These are phyloP conservation scores for Dendrolimus houi DNA, from an alignment of 2,888 invertebrate species.

Conservation along the genomic window DNA sequence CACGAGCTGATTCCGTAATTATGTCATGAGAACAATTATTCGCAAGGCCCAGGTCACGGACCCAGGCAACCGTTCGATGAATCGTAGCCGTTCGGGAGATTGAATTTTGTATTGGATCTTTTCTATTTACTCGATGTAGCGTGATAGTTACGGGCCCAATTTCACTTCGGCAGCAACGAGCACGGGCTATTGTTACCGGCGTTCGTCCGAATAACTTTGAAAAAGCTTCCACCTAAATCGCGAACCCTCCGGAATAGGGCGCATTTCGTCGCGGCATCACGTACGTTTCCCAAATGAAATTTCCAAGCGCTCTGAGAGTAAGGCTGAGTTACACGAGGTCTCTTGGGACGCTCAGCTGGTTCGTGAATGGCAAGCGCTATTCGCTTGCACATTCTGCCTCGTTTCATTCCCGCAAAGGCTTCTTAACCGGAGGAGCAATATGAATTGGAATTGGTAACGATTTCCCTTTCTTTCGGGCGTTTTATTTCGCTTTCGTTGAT, in stretches of 20 bases:
- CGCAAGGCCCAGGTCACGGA: slow-evolving; percentile 30
- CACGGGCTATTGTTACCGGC: slow-evolving; percentile 38
- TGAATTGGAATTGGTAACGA: slow-evolving; percentile 23
- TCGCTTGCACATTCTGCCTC: slow-evolving; percentile 33
- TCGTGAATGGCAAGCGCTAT: slow-evolving; percentile 33
- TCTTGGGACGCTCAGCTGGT: slow-evolving; percentile 27
- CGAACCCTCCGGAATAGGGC: slow-evolving; percentile 42
- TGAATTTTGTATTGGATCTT: slow-evolving; percentile 42
- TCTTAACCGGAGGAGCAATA: slow-evolving; percentile 17
- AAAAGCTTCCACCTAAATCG: slow-evolving; percentile 47
- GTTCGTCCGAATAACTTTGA: slow-evolving; percentile 45
- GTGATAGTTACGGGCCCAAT: slow-evolving; percentile 47
- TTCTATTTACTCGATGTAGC: slow-evolving; percentile 46
- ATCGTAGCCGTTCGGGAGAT: slow-evolving; percentile 27
- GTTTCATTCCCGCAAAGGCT: slow-evolving; percentile 23
- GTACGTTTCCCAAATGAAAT: slow-evolving; percentile 66
- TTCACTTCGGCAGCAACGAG: slow-evolving; percentile 60
- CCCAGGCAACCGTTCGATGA: background rate
- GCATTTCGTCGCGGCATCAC: slow-evolving; percentile 58
- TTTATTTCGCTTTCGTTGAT: slow-evolving; percentile 4
- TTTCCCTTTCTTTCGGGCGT: slow-evolving; percentile 16
- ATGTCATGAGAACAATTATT: slow-evolving; percentile 24
- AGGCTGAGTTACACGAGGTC: slow-evolving; percentile 28
- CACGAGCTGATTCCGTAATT: slow-evolving; percentile 20
- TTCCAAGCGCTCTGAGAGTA: slow-evolving; percentile 51